These are phyloP conservation scores for Molanna angustata DNA, from an alignment of 2,888 invertebrate species.

Conservation along the genomic window DNA sequence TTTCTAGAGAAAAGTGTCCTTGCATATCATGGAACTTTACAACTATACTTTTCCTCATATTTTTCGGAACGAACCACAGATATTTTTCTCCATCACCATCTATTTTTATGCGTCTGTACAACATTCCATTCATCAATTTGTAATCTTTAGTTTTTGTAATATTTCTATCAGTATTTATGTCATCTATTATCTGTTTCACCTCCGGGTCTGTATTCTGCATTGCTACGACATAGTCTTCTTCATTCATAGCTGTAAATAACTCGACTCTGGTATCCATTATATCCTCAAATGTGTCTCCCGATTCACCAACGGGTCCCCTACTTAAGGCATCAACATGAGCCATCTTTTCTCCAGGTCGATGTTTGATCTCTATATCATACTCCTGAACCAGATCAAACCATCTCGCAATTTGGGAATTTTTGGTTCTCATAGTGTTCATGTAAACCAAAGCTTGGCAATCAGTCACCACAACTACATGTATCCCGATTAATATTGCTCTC, in stretches of 20 bases:
- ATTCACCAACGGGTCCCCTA: background rate
- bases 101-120: background rate
- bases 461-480: background rate
- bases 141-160: background rate
- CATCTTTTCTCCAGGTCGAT: background rate
- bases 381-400: conserved; percentile 1
- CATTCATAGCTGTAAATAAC: background rate
- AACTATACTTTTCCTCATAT: background rate
- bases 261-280: too few relatives aligned
- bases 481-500: background rate
- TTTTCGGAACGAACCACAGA: background rate
- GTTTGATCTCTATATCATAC: conserved; percentile 2
- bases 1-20: background rate
- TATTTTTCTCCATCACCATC: background rate
- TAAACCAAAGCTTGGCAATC: too few relatives aligned
- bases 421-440: background rate
- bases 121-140: background rate
- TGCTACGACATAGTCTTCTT: background rate
- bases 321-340: background rate
- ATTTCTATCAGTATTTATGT: background rate
- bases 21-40: background rate
- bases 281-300: too few relatives aligned
- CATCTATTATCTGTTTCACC: too few relatives aligned
- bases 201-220: background rate
- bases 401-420: background rate